Base-by-base conservation (phyloP, 2,888 invertebrate species). In the Meiosimyza platycephala region DNA sequence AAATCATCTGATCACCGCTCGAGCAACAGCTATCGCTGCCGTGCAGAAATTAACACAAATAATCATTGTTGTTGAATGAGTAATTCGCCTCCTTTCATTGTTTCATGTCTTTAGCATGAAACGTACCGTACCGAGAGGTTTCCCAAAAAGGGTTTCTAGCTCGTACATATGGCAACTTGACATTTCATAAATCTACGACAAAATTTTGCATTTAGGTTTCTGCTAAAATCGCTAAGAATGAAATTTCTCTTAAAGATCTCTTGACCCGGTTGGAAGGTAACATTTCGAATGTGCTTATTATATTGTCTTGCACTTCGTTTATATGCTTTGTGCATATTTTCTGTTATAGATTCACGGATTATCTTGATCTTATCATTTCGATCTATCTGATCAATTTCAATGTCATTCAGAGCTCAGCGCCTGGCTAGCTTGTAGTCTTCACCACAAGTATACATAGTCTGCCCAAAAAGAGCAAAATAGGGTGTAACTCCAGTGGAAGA, bases 391-490 rank as follows among this genome's bases (percentile, higher is more conserved):
- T 2, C 3, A 1, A 74, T 33, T 52, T 74, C 72, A 16, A 50
- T 13, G n/a, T 73, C 76, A 1, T 54, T 40, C 12, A 76, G 12
- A 1, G 63, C 13, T 6, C 64, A 33, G 54, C 72, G 54, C 18
- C 72, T 33, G 11, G 75, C 59, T 3, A 77, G 28, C 2, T 50
- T 11, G 50, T 76, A 74, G 5, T 70, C 60, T 1, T 33, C 40
- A 3, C 72, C 74, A n/a, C 57, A 51, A 13, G 52, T 64, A 18
- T 67, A 66, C 66, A 71, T 70, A 4, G 66, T 54, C 1, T 13
- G 22, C 1, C 75, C 73, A 12, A 75, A 76, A 1, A 76, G 28
- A 0, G 68, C 64, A 15, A 72, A 74, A 22, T 73, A 76, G 5
- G 73, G 74, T 7, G 75, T 63, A 7, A 74, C 59, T 6, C 76